A percentile compares a stretch with the other conserved stretches of the same genome.
Conservation (phyloP, 2,888 invertebrate species). For the Lasioglossum figueresi region DNA sequence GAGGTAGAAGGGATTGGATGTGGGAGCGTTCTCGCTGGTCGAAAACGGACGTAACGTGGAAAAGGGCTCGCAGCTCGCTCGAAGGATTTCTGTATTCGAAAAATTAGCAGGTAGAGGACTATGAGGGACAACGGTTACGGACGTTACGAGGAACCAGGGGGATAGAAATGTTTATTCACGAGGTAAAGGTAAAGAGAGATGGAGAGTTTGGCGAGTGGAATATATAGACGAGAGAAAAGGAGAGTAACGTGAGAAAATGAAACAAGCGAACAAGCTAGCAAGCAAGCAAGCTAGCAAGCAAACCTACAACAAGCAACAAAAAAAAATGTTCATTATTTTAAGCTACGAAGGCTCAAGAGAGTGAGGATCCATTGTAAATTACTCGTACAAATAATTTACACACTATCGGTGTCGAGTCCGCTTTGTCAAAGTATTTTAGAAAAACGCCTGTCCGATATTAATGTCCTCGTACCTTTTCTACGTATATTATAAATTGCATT, state of each 20-base stretch:
- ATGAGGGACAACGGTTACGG: conserved; percentile 33
- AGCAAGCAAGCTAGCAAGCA: conserved; percentile 14
- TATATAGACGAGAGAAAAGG: not conserved
- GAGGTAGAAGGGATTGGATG: not conserved
- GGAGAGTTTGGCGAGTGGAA: conserved; percentile 14
- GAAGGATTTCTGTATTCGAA: conserved; percentile 32
- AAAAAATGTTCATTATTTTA: conserved; percentile 76
- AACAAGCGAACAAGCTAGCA: not conserved
- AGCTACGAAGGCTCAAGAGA: conserved; percentile 76
- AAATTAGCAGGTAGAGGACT: conserved; percentile 31
- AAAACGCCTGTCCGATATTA: conserved; percentile 69
- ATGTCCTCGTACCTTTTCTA: conserved; percentile 74
- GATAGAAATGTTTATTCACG: not conserved
- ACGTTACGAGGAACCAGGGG: conserved; percentile 25
- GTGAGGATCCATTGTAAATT: conserved; percentile 72
- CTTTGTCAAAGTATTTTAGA: conserved; percentile 77
- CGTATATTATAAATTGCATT: conserved; percentile 69
- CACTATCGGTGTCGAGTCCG: conserved; percentile 77
- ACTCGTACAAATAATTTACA: conserved; percentile 76
- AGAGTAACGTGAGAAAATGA: conserved; percentile 2
- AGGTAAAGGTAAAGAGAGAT: not conserved
- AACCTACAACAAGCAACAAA: conserved; percentile 9
- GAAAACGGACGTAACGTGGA: conserved; percentile 61
- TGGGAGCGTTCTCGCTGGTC: conserved; percentile 68
- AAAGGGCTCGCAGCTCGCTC: conserved; percentile 53